Percentiles rank a stretch among this genome's conserved stretches.
These are phyloP conservation scores for Drosophila siamana DNA, from an alignment of 2,888 invertebrate species.

Conservation along the genomic window DNA sequence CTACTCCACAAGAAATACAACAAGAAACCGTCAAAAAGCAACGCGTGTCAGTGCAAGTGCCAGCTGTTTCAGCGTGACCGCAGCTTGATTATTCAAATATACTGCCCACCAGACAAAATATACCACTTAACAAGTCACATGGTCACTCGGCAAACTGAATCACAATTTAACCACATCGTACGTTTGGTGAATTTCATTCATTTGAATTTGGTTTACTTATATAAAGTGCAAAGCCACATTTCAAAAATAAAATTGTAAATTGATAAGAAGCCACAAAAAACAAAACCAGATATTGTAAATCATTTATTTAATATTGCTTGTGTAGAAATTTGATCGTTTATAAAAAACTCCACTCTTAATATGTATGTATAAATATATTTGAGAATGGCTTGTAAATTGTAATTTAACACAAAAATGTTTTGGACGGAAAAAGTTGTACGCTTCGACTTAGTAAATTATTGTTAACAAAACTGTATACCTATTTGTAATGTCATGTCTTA, in stretches of 20 bases:
- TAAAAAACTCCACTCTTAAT: slow-evolving; percentile 30
- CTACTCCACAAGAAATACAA: slow-evolving; percentile 36
- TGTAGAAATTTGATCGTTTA: slow-evolving; percentile 34
- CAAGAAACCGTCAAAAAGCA: slow-evolving; percentile 48
- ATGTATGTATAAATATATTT: slow-evolving; percentile 18
- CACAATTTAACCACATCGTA: not conserved
- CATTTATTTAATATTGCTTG: slow-evolving; percentile 35
- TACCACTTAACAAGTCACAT: not conserved
- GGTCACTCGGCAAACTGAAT: not conserved
- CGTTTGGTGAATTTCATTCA: not conserved
- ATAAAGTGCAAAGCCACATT: not conserved
- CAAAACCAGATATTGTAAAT: slow-evolving; percentile 31
- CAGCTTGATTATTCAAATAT: not conserved
- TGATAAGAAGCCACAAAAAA: not conserved
- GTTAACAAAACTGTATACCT: slow-evolving; percentile 29
- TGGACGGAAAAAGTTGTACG: slow-evolving; percentile 48
- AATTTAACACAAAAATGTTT: slow-evolving; percentile 19
- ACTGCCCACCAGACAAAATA: not conserved
- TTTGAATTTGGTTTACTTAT: not conserved
- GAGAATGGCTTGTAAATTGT: slow-evolving; percentile 47
- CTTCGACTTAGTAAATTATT: slow-evolving; percentile 18
- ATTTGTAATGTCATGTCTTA: slow-evolving; percentile 40
- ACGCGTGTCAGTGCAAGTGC: slow-evolving; percentile 55
- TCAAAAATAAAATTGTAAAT: not conserved
- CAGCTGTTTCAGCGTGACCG: slow-evolving; percentile 36